These are phyloP conservation scores for Hippopotamus amphibius DNA, from an alignment of 2,113 vertebrate genomes.

Conservation along the genomic window DNA sequence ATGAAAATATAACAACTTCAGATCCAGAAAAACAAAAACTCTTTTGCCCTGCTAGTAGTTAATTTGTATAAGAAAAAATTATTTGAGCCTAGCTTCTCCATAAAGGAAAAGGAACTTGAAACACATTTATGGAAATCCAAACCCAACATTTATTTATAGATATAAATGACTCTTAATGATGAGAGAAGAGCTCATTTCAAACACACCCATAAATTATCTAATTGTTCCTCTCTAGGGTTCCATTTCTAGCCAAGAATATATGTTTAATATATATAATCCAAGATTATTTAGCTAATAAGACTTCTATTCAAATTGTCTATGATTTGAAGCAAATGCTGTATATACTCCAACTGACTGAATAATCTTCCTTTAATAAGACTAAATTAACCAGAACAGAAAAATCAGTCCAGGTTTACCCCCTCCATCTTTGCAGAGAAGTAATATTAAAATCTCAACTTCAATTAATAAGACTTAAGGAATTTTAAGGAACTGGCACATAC, in stretches of 20 bases:
- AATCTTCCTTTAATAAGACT: constrained; percentile 12
- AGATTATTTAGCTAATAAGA: neutral
- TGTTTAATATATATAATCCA: constrained; percentile 57
- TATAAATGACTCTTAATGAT: constrained; percentile 47
- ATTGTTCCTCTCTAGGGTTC: constrained; percentile 21
- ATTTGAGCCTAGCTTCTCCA: neutral
- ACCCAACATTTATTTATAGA: constrained; percentile 25
- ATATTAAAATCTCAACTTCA: neutral
- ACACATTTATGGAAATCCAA: neutral
- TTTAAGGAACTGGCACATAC: neutral
- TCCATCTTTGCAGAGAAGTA: neutral
- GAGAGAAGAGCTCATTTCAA: constrained; percentile 55
- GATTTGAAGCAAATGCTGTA: constrained; percentile 40
- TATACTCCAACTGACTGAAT: neutral
- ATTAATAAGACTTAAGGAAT: neutral
- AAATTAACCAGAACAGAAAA: constrained; percentile 34
- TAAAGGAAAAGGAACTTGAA: constrained; percentile 13
- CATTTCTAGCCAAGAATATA: constrained; percentile 39
- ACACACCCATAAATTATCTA: constrained; percentile 42
- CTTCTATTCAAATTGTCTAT: constrained; percentile 35
- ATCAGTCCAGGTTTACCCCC: neutral
- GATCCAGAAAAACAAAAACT: neutral
- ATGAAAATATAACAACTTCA: constrained; percentile 40
- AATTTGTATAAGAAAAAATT: constrained; percentile 54
- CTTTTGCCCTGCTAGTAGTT: neutral